Percentiles rank a stretch among this genome's conserved stretches.
These are phyloP conservation scores for Hirundichthys speculiger DNA, from an alignment of 2,113 vertebrate genomes.

Conservation along the genomic window DNA sequence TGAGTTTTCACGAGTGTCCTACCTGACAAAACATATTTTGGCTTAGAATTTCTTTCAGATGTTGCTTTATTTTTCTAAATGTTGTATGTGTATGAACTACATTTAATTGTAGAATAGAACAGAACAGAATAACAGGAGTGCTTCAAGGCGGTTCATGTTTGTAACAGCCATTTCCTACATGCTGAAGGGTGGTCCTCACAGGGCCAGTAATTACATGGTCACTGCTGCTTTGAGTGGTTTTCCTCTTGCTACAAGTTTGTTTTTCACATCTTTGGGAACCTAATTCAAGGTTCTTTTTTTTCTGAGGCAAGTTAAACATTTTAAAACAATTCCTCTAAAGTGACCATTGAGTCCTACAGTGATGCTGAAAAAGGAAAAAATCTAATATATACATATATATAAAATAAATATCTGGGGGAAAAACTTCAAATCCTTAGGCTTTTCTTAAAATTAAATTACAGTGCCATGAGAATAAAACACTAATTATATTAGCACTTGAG, in stretches of 20 bases:
- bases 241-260: slow-evolving; percentile 27
- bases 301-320: background rate
- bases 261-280: slow-evolving; percentile 17
- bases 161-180: slow-evolving; percentile 14
- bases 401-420: no score
- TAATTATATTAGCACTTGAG: slow-evolving; percentile 70
- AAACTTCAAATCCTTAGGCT: slow-evolving; percentile 44
- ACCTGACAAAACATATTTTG: no score
- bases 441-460: slow-evolving; percentile 64
- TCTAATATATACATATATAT: no score
- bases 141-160: slow-evolving; percentile 25
- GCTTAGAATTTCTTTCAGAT: no score
- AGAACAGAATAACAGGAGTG: slow-evolving; percentile 40
- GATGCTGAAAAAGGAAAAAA: background rate
- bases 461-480: slow-evolving; percentile 55
- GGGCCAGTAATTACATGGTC: slow-evolving; percentile 21
- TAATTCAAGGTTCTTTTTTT: background rate
- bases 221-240: slow-evolving; percentile 10
- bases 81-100: no score
- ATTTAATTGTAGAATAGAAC: no score
- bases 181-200: slow-evolving; percentile 32
- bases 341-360: background rate
- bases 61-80: no score
- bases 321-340: slow-evolving; percentile 6
- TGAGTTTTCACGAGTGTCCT: no score